phyloP scores from a whole-genome alignment of 92 coral and sea anemone genomes.

The Ricordea florida region DNA sequence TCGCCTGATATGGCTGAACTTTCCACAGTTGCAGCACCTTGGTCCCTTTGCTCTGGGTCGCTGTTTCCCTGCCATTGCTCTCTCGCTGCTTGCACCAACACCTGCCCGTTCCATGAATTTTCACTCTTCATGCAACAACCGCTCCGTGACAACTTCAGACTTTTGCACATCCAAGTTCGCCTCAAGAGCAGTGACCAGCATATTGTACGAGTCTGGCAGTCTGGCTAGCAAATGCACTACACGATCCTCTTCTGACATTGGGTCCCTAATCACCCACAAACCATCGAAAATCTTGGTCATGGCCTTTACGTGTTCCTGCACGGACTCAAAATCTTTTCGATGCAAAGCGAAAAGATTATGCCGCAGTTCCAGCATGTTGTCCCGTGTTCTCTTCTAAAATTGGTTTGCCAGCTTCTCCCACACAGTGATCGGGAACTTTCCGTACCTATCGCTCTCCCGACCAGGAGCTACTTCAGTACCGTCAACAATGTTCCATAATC shows the following conservation, averaged over 20 bases:
- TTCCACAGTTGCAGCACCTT: constrained; percentile 42
- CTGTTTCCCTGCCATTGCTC: constrained; percentile 28
- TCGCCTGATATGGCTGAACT: constrained; percentile 38
- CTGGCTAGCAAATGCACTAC: constrained; percentile 57
- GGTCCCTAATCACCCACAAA: constrained; percentile 46
- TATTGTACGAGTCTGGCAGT: constrained; percentile 56
- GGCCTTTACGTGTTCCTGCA: constrained; percentile 41
- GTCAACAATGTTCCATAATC: constrained; percentile 54
- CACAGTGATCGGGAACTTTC: constrained; percentile 44
- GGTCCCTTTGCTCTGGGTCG: constrained; percentile 32
- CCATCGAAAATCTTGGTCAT: constrained; percentile 51
- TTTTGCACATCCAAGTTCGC: constrained; percentile 51
- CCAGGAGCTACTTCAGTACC: constrained; percentile 62
- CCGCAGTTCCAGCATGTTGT: constrained; percentile 46
- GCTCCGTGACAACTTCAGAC: constrained; percentile 67
- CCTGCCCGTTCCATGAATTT: constrained; percentile 54
- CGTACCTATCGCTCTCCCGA: constrained; percentile 6
- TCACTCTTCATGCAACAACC: constrained; percentile 66
- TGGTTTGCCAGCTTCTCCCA: constrained; percentile 49
- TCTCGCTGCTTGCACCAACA: background rate
- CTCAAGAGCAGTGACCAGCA: constrained; percentile 78
- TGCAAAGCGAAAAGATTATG: constrained; percentile 22
- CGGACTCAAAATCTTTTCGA: constrained; percentile 26
- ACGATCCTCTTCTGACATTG: constrained; percentile 48
- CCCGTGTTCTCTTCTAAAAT: constrained; percentile 54